Evolutionary conservation across 2,888 invertebrate genomes (phyloP).

Genomic region (Bellardia bayeri): DNA sequence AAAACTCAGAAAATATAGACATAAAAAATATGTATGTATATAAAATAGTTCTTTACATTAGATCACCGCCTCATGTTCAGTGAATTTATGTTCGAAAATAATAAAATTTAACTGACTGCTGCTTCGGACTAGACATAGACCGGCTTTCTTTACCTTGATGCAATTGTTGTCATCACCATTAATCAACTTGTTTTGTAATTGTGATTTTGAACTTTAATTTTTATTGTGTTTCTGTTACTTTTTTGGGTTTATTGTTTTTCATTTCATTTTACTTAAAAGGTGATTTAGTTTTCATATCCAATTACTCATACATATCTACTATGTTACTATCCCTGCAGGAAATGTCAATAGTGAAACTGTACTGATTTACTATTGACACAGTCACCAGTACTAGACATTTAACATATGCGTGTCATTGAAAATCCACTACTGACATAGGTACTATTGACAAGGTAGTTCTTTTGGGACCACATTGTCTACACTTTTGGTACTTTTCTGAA

Average conservation of each 20-base stretch:
- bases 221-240: not conserved
- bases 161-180: slow-evolving; percentile 48
- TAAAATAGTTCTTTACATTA: slow-evolving; percentile 9
- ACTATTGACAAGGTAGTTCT: too few species aligned
- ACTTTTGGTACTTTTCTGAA: too few species aligned
- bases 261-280: slow-evolving; percentile 47
- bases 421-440: too few species aligned
- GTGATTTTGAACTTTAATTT: slow-evolving; percentile 60
- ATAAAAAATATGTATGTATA: too few species aligned
- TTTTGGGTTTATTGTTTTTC: slow-evolving; percentile 10
- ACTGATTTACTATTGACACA: too few species aligned
- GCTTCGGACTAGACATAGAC: not conserved
- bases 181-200: slow-evolving; percentile 37
- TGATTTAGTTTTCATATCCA: slow-evolving; percentile 46
- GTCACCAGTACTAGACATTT: too few species aligned
- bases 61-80: slow-evolving; percentile 35
- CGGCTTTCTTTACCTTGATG: slow-evolving; percentile 29
- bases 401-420: too few species aligned
- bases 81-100: not conserved
- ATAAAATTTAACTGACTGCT: too few species aligned
- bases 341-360: too few species aligned
- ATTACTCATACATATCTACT: not conserved
- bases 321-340: too few species aligned
- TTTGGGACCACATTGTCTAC: too few species aligned
- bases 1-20: not conserved